Base-by-base conservation (phyloP, 2,113 vertebrate genomes). In the Uria lomvia region DNA sequence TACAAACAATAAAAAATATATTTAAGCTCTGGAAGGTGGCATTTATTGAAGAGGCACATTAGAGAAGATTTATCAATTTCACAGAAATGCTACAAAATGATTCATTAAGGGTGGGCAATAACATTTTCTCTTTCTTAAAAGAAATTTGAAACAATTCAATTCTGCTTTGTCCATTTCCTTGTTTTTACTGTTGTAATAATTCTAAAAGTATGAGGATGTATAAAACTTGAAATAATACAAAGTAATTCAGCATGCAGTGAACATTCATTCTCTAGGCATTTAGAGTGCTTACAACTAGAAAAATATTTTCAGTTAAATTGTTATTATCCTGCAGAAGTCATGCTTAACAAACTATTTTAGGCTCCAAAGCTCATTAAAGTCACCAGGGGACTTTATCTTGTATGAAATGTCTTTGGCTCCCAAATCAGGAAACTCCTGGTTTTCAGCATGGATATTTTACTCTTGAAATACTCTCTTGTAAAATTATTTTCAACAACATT, bases 51-150 rank as follows among this genome's bases (percentile, higher is more conserved):
- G 76, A 92, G 45, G 52, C 10, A 86, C 38, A 85, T 88, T 92
- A 94, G 80, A 92, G 74, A 9, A 88, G 50, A 96, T 94, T 59
- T 63, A 94, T 88, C 81, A 95, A 0, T 95, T 97, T 96, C 93
- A 85, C 18, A 92, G 45, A 59, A 80, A 80, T 30, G 71, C 26
- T 42, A 59, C 24, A 42, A 62, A 91, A 87, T 19, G 0, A 86
- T 88, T 88, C n/a, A 88, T 63, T 90, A 79, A 75, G 5, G 40
- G 32, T 80, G 40, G 63, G 59, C 38, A 86, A 63, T n/a, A 52
- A 65, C 27, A 74, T 49, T 73, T 95, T 74, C 47, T 83, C 55
- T 86, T 83, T 77, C 43, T 88, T 82, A 73, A 87, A 94, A 89
- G 5, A 81, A 84, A 94, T 43, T 22, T 43, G 36, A 84, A 95